These are phyloP conservation scores for Syngnathus acus DNA, from an alignment of 2,797 vertebrate genomes.

Conservation along the genomic window DNA sequence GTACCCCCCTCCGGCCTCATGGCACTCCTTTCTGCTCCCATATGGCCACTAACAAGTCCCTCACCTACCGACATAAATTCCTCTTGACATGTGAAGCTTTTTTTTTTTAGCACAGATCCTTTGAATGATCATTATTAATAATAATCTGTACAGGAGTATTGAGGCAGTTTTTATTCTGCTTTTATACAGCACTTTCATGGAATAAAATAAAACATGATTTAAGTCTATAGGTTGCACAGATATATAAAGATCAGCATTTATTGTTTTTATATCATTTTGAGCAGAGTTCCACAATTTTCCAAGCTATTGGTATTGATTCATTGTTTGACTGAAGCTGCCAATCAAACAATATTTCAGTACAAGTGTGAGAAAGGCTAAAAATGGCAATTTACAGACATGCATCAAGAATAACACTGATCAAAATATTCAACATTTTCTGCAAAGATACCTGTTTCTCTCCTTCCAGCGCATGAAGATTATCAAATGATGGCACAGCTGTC, in stretches of 20 bases:
- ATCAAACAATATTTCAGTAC: neutral
- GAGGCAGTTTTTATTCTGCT: neutral
- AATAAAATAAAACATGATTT: neutral
- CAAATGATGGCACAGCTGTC: conserved; percentile 35
- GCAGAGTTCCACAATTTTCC: neutral
- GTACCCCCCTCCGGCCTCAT: conserved; percentile 41
- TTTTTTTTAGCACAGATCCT: neutral
- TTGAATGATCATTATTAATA: conserved; percentile 10
- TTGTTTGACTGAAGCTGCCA: neutral
- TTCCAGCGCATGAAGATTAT: conserved; percentile 15
- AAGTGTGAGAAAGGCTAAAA: no score
- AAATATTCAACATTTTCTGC: conserved; percentile 32
- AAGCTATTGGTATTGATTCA: neutral
- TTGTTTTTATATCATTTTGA: neutral
- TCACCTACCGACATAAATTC: conserved; percentile 29
- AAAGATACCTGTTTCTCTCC: conserved; percentile 22
- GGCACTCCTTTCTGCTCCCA: conserved; percentile 47
- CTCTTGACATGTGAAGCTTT: conserved; percentile 4
- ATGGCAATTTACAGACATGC: neutral
- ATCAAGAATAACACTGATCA: conserved; percentile 40
- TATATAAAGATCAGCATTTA: neutral
- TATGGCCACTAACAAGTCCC: conserved; percentile 54
- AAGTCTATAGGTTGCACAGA: neutral
- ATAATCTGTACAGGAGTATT: neutral
- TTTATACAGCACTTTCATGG: neutral